A percentile compares a stretch with the other conserved stretches of the same genome.
Conservation (phyloP, 2,888 invertebrate species). For the Ganaspis brasiliensis region DNA sequence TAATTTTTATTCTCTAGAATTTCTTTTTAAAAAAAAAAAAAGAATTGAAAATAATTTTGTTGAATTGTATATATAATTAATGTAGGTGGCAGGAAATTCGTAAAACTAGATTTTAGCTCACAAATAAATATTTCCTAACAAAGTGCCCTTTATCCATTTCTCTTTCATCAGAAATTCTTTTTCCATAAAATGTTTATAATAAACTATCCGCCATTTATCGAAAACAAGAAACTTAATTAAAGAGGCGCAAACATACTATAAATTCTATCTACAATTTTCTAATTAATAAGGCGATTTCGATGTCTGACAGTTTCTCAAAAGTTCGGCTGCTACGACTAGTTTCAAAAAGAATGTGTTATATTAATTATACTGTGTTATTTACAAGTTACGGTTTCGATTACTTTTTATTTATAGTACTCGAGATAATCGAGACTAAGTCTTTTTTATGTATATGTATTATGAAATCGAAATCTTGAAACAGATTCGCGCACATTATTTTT, state of each 20-base stretch:
- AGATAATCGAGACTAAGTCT: constrained; percentile 25
- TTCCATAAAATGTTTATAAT: not conserved
- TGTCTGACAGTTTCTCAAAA: constrained; percentile 68
- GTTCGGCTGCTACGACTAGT: constrained; percentile 66
- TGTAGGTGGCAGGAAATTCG: not conserved
- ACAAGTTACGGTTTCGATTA: constrained; percentile 13
- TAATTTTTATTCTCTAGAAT: not conserved
- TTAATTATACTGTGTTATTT: constrained; percentile 21
- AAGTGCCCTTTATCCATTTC: constrained; percentile 34
- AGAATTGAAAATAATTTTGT: not conserved
- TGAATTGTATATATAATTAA: not conserved
- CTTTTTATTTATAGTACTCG: constrained; percentile 19
- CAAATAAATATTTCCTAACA: constrained; percentile 17
- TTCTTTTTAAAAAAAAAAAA: not conserved
- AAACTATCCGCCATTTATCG: constrained; percentile 41
- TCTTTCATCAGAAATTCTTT: not conserved
- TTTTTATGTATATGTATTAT: constrained; percentile 8
- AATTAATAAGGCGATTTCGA: constrained; percentile 77
- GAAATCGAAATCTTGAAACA: constrained; percentile 42
- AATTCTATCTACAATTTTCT: constrained; percentile 44
- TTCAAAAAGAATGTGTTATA: constrained; percentile 59
- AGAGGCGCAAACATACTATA: constrained; percentile 53
- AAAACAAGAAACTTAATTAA: constrained; percentile 20
- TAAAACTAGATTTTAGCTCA: constrained; percentile 21
- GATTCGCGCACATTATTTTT: not conserved